Conservation (phyloP, 37 sponge, comb jelly and placozoan species). For the Chondrosia reniformis region DNA sequence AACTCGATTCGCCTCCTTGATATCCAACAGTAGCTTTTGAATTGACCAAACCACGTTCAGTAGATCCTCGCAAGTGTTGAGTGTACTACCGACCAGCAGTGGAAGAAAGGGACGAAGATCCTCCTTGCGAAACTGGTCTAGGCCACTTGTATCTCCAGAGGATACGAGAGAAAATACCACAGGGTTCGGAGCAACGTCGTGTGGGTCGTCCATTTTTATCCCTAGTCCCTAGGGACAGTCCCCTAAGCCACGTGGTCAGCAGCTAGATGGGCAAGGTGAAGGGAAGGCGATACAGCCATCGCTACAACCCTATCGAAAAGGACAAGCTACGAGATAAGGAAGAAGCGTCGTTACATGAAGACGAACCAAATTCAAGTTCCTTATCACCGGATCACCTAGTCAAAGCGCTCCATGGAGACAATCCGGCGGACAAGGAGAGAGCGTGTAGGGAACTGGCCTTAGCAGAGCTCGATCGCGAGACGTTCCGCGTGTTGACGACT, state of each 20-base stretch:
- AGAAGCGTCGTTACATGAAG: not conserved
- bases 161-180: conserved; percentile 40
- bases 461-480: too few relatives aligned
- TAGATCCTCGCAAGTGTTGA: not conserved
- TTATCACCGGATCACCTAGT: not conserved
- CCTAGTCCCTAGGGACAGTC: not conserved
- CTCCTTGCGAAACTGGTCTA: conserved; percentile 4
- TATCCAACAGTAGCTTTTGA: conserved; percentile 20
- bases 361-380: not conserved
- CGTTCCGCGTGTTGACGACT: too few relatives aligned
- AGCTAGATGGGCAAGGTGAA: conserved; percentile 6
- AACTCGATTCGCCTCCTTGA: conserved; percentile 35
- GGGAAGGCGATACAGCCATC: conserved; percentile 6
- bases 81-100: conserved; percentile 27
- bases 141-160: conserved; percentile 29
- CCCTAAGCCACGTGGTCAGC: not conserved
- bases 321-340: not conserved
- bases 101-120: conserved; percentile 68
- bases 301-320: not conserved
- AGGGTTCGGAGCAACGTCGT: conserved; percentile 17
- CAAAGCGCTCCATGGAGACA: too few relatives aligned
- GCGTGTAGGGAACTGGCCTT: not conserved
- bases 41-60: not conserved
- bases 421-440: too few relatives aligned
- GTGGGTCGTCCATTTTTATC: not conserved